phyloP scores from a whole-genome alignment of 1,140 invertebrate genomes.

The Plectrocnemia conspersa region DNA sequence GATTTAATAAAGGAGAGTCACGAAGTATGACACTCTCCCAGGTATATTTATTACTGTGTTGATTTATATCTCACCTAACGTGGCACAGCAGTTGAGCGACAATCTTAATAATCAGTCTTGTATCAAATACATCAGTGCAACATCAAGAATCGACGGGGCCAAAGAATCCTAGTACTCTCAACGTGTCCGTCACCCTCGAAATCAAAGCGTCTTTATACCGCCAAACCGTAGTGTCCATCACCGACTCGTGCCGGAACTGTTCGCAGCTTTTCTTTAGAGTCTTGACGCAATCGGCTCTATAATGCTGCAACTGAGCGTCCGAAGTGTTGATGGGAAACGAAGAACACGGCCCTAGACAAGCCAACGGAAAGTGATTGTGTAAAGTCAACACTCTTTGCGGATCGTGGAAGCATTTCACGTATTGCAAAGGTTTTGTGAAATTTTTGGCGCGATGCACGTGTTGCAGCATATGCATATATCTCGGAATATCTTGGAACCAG shows the following conservation, averaged over 20 bases:
- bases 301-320: conserved; percentile 88
- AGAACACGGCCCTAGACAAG: conserved; percentile 81
- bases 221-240: conserved; percentile 85
- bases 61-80: not conserved
- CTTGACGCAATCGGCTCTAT: conserved; percentile 86
- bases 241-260: conserved; percentile 75
- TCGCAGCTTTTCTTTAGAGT: conserved; percentile 82
- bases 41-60: not conserved
- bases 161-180: conserved; percentile 72
- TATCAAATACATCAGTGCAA: not conserved
- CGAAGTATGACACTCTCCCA: too few species aligned
- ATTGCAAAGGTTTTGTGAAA: conserved; percentile 89
- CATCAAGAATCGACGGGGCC: conserved; percentile 29
- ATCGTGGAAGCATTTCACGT: conserved; percentile 93
- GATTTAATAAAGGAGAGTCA: too few species aligned
- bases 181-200: conserved; percentile 61
- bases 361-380: conserved; percentile 90
- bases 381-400: conserved; percentile 81
- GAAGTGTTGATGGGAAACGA: conserved; percentile 78
- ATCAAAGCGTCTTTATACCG: conserved; percentile 75
- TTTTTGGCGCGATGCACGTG: conserved; percentile 87
- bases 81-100: conserved; percentile 20
- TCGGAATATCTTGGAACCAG: conserved; percentile 78
- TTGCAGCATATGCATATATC: conserved; percentile 91
- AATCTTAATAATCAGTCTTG: conserved; percentile 14